Conservation (phyloP, 2,113 vertebrate species). For the Echinops telfairi region DNA sequence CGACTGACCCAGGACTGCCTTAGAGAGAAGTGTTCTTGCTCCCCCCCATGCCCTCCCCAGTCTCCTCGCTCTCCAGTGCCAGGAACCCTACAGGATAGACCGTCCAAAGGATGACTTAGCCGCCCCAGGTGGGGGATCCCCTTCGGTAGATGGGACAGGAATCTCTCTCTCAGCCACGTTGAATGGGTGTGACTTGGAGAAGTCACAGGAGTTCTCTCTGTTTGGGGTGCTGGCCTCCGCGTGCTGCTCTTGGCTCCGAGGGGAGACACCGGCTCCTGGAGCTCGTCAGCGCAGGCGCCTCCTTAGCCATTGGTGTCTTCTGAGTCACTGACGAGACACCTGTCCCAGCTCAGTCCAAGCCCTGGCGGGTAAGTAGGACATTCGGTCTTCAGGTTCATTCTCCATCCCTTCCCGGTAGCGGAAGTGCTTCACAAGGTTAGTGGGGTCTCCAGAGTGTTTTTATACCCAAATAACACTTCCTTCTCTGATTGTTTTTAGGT, state of each 20-base stretch:
- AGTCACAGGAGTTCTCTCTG: conserved; percentile 91
- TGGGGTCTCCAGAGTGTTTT: conserved; percentile 40
- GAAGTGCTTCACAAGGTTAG: conserved; percentile 80
- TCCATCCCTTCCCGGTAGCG: conserved; percentile 94
- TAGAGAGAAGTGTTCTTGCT: conserved; percentile 74
- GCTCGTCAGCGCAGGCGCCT: conserved; percentile 97
- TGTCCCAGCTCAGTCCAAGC: conserved; percentile 98
- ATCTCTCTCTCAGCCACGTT: conserved; percentile 88
- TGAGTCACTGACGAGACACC: conserved; percentile 96
- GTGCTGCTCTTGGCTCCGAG: conserved; percentile 92
- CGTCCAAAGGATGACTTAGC: conserved; percentile 89
- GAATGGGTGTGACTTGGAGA: conserved; percentile 87
- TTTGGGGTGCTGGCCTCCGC: conserved; percentile 92
- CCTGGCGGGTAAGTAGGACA: conserved; percentile 98
- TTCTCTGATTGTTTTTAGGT: no score
- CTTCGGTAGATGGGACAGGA: conserved; percentile 81
- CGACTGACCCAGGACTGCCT: not conserved
- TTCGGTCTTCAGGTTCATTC: conserved; percentile 96
- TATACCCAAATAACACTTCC: no score
- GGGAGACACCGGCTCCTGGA: conserved; percentile 95
- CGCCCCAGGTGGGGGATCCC: conserved; percentile 91
- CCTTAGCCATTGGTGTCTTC: conserved; percentile 98
- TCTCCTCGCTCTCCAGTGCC: conserved; percentile 82
- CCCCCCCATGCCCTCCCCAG: conserved; percentile 78
- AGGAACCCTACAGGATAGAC: conserved; percentile 83